Evolutionary conservation across 2,888 invertebrate genomes (phyloP).

Genomic region (Listrodromus nycthemerus): DNA sequence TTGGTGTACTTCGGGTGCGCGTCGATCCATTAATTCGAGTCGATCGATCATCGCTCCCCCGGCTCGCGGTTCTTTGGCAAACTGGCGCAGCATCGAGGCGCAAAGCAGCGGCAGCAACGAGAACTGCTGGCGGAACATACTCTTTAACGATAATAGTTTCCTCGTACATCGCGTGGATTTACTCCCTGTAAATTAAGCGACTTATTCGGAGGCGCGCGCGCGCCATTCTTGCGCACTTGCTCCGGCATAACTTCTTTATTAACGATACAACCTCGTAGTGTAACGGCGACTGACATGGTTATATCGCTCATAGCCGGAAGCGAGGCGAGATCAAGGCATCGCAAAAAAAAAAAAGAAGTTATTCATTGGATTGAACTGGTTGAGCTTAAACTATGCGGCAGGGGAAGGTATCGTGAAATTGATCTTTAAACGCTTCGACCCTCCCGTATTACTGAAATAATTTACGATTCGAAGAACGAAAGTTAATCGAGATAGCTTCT

Average conservation of each 20-base stretch:
- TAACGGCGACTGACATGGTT: constrained; percentile 51
- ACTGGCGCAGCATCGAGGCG: constrained; percentile 33
- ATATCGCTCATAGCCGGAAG: constrained; percentile 54
- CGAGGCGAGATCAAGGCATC: constrained; percentile 3
- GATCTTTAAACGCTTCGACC: constrained; percentile 34
- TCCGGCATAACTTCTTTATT: constrained; percentile 69
- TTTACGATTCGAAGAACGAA: neutral
- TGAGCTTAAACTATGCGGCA: constrained; percentile 24
- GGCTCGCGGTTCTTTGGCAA: constrained; percentile 49
- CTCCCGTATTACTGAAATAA: constrained; percentile 18
- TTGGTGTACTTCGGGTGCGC: constrained; percentile 56
- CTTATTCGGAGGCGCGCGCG: constrained; percentile 60
- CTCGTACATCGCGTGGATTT: constrained; percentile 44
- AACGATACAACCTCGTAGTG: constrained; percentile 46
- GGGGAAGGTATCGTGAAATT: neutral
- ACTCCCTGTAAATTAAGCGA: constrained; percentile 61
- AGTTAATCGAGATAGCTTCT: constrained; percentile 6
- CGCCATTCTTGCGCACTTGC: constrained; percentile 17
- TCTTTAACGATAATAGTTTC: constrained; percentile 59
- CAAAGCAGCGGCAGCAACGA: constrained; percentile 20
- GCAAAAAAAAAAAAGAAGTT: constrained; percentile 26
- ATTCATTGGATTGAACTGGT: constrained; percentile 25
- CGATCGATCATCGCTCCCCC: constrained; percentile 59
- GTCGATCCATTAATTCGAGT: constrained; percentile 60
- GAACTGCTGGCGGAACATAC: constrained; percentile 9